These are phyloP conservation scores for Diabrotica virgifera DNA, from an alignment of 1,140 invertebrate genomes.

Conservation along the genomic window DNA sequence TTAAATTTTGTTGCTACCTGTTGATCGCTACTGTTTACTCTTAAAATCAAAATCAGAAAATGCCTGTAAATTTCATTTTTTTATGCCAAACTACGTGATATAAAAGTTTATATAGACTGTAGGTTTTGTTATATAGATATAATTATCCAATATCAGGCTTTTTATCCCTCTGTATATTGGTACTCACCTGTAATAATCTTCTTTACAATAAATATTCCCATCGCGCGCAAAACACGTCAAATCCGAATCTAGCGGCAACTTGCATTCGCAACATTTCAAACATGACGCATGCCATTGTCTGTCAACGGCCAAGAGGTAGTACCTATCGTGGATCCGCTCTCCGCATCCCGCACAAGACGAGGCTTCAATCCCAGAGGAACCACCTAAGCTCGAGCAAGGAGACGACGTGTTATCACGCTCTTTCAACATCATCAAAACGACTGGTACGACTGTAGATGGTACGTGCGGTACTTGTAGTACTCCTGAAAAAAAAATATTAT, in stretches of 20 bases:
- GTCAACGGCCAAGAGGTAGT: conserved; percentile 84
- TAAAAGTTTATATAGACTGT: too few species aligned
- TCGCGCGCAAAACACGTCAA: conserved; percentile 86
- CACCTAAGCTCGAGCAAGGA: conserved; percentile 42
- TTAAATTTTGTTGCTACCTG: too few species aligned
- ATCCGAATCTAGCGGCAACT: conserved; percentile 78
- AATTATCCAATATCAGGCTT: too few species aligned
- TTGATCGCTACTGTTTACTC: too few species aligned
- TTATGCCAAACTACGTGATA: too few species aligned
- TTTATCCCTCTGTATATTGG: too few species aligned
- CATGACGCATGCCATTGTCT: conserved; percentile 86
- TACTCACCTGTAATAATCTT: conserved; percentile 89
- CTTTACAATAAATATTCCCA: conserved; percentile 91
- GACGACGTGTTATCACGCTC: conserved; percentile 45
- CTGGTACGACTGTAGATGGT: not conserved
- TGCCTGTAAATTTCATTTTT: too few species aligned
- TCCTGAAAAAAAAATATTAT: conserved; percentile 14
- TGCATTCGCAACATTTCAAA: conserved; percentile 83
- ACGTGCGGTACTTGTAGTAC: conserved; percentile 13
- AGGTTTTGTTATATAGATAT: too few species aligned
- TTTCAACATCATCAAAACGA: conserved; percentile 40
- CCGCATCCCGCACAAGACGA: conserved; percentile 46
- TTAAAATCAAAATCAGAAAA: too few species aligned
- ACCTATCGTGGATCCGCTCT: conserved; percentile 53
- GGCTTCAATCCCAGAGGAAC: conserved; percentile 38